Evolutionary conservation across 2,888 invertebrate species (phyloP).

Genomic region (Yponomeuta cagnagella): DNA sequence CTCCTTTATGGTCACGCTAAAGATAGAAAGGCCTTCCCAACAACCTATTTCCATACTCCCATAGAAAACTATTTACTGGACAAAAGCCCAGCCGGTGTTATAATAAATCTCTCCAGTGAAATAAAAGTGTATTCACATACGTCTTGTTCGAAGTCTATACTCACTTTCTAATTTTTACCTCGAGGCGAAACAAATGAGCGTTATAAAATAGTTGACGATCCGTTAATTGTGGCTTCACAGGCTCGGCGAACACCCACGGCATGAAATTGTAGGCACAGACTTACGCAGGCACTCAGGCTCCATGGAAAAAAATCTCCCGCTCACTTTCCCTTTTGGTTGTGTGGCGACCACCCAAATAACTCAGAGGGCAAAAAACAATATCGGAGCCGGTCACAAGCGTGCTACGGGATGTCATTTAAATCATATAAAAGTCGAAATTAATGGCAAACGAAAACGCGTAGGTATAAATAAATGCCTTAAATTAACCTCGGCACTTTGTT

Average conservation of each 20-base stretch:
- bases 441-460: constrained; percentile 13
- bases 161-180: constrained; percentile 65
- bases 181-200: constrained; percentile 58
- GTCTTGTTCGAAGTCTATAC: constrained; percentile 37
- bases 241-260: constrained; percentile 28
- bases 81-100: constrained; percentile 34
- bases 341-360: constrained; percentile 22
- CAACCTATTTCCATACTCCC: constrained; percentile 33
- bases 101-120: constrained; percentile 60
- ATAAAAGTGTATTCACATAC: constrained; percentile 35
- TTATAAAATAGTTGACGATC: constrained; percentile 51
- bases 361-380: constrained; percentile 14
- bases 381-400: constrained; percentile 6
- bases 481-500: constrained; percentile 14
- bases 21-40: constrained; percentile 26
- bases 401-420: constrained; percentile 15
- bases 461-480: constrained; percentile 16
- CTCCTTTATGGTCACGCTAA: neutral
- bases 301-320: neutral
- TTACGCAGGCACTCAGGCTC: constrained; percentile 14
- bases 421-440: constrained; percentile 17
- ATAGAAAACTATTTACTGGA: constrained; percentile 32
- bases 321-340: constrained; percentile 17
- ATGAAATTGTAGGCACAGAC: constrained; percentile 8
- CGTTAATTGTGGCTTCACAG: constrained; percentile 34